These are phyloP conservation scores for Pentamera pediparva DNA, from an alignment of 53 echinoderm and acorn worm species.

Conservation along the genomic window DNA sequence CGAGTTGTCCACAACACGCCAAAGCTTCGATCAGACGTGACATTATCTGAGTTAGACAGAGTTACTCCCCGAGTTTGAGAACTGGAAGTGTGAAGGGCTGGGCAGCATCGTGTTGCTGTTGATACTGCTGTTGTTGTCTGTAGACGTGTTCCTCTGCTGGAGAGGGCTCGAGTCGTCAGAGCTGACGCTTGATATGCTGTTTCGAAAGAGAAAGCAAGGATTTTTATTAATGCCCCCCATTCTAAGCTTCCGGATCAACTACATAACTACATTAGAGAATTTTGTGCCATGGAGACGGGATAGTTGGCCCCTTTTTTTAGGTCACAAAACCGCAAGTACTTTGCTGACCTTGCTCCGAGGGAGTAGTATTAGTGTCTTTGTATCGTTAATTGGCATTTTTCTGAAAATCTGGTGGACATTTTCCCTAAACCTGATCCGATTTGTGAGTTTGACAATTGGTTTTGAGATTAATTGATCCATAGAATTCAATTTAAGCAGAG, in stretches of 20 bases:
- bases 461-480: too few relatives aligned
- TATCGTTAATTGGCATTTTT: too few relatives aligned
- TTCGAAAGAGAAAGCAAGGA: not conserved
- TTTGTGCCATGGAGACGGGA: too few relatives aligned
- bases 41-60: slow-evolving; percentile 12
- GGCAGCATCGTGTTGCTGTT: slow-evolving; percentile 30
- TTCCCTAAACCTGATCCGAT: too few relatives aligned
- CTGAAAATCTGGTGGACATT: too few relatives aligned
- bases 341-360: too few relatives aligned
- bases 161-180: slow-evolving; percentile 89
- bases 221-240: not conserved
- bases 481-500: too few relatives aligned
- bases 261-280: not conserved
- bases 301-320: not conserved
- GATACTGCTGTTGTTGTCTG: slow-evolving; percentile 9
- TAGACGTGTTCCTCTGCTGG: slow-evolving; percentile 37
- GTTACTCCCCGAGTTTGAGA: slow-evolving; percentile 34
- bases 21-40: too few relatives aligned
- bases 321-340: too few relatives aligned
- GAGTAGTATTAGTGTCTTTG: too few relatives aligned
- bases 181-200: slow-evolving; percentile 83
- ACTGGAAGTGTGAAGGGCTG: slow-evolving; percentile 38
- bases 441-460: too few relatives aligned
- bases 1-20: too few relatives aligned
- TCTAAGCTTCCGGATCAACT: not conserved